Percentiles rank a stretch among this genome's conserved stretches.
These are phyloP conservation scores for Synaphobranchus kaupii DNA, from an alignment of 2,797 vertebrate species.

Conservation along the genomic window DNA sequence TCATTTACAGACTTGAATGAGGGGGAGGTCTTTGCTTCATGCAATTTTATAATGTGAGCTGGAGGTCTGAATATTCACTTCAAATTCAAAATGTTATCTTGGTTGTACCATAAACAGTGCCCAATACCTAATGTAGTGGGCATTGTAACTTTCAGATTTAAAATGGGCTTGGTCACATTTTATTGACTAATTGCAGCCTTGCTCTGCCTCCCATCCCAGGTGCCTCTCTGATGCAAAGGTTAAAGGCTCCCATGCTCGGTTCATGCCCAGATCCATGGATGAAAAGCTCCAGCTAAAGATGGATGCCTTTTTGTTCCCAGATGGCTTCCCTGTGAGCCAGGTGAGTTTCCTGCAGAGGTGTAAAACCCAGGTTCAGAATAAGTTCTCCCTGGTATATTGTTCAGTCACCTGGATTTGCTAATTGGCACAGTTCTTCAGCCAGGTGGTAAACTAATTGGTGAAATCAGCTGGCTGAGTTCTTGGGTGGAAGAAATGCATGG, in stretches of 20 bases:
- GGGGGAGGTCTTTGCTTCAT: not conserved
- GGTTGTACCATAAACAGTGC: not conserved
- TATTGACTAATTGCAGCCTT: not conserved
- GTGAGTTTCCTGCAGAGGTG: slow-evolving; percentile 38
- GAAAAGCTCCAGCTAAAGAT: slow-evolving; percentile 60
- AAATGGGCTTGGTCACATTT: not conserved
- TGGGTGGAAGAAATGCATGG: no score
- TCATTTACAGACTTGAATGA: no score
- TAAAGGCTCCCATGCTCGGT: slow-evolving; percentile 61
- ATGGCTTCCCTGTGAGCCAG: slow-evolving; percentile 48
- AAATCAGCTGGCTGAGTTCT: no score
- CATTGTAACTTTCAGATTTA: not conserved
- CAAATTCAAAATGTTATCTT: no score
- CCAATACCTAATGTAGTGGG: not conserved
- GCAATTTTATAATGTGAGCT: not conserved
- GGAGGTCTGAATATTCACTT: not conserved
- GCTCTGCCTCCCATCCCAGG: slow-evolving; percentile 43
- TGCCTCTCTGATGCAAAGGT: slow-evolving; percentile 63
- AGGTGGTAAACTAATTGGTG: no score
- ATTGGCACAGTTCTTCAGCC: no score
- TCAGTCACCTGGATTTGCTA: no score
- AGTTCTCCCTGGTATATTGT: no score
- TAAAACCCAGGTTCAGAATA: no score
- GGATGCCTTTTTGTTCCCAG: slow-evolving; percentile 66
- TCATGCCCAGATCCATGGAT: slow-evolving; percentile 56